These are phyloP conservation scores for Tetramorium parvispinum DNA, from an alignment of 1,140 invertebrate genomes.

Conservation along the genomic window DNA sequence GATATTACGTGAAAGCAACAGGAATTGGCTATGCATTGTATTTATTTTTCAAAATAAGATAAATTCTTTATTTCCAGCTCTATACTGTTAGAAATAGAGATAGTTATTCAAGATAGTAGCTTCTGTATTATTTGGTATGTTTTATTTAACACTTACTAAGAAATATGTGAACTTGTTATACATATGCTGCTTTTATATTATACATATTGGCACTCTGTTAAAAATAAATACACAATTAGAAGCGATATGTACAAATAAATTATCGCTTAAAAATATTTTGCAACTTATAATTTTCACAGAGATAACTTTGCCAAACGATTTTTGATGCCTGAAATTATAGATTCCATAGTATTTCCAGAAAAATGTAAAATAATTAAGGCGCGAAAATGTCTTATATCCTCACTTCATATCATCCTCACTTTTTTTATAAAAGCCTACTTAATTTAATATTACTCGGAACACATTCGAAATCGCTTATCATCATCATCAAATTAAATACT, in stretches of 20 bases:
- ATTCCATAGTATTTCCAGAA: neutral
- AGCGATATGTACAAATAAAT: neutral
- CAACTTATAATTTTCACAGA: neutral
- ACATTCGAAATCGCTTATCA: slow-evolving; percentile 6
- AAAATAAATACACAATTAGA: neutral
- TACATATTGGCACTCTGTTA: neutral
- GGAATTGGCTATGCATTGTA: neutral
- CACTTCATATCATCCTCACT: neutral
- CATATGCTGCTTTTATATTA: neutral
- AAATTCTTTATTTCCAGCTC: neutral
- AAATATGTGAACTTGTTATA: neutral
- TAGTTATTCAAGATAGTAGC: neutral
- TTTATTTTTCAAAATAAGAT: neutral
- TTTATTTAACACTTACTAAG: no score
- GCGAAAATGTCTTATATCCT: neutral
- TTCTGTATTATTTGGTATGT: neutral
- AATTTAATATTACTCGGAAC: slow-evolving; percentile 28
- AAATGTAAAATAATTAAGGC: neutral
- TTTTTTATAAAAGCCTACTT: neutral
- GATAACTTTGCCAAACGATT: neutral
- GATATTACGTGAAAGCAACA: neutral
- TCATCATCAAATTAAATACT: slow-evolving; percentile 50
- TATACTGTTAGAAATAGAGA: neutral
- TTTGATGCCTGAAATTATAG: neutral
- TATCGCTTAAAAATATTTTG: neutral